phyloP scores from a whole-genome alignment of 1,140 invertebrate species.

The Philopotamus ludificatus region DNA sequence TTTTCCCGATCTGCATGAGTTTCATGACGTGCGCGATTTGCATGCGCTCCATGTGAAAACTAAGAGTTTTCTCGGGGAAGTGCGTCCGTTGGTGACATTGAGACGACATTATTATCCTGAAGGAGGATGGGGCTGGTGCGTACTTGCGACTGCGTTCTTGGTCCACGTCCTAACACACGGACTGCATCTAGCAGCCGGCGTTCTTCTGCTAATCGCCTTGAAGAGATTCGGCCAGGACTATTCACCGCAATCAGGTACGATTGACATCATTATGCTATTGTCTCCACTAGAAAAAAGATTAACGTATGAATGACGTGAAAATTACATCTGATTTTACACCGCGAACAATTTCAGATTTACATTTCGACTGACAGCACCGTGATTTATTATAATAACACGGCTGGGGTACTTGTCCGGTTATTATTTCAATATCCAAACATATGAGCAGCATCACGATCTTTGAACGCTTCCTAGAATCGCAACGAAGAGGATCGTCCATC shows the following conservation, averaged over 20 bases:
- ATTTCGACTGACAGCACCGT: no score
- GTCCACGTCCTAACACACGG: constrained; percentile 68
- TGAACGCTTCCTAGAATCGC: no score
- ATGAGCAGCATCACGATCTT: no score
- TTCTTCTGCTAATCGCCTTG: constrained; percentile 54
- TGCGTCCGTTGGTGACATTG: constrained; percentile 52
- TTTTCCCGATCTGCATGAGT: constrained; percentile 8
- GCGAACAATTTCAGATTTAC: no score
- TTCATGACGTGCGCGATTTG: constrained; percentile 27
- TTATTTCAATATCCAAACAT: no score
- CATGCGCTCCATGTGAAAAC: constrained; percentile 45
- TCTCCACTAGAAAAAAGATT: not conserved
- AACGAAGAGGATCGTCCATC: no score
- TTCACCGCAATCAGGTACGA: constrained; percentile 53
- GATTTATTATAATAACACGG: no score
- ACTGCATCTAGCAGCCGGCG: constrained; percentile 61
- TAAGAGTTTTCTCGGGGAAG: constrained; percentile 44
- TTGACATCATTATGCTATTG: not conserved
- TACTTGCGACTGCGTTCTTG: constrained; percentile 64
- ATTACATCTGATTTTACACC: no score
- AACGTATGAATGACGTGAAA: not conserved
- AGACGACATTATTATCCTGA: constrained; percentile 74
- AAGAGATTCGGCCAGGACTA: constrained; percentile 53
- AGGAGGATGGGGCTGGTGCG: constrained; percentile 79
- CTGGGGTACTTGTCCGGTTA: no score